phyloP scores from a whole-genome alignment of 2,888 invertebrate species.

The Dolomedes plantarius region DNA sequence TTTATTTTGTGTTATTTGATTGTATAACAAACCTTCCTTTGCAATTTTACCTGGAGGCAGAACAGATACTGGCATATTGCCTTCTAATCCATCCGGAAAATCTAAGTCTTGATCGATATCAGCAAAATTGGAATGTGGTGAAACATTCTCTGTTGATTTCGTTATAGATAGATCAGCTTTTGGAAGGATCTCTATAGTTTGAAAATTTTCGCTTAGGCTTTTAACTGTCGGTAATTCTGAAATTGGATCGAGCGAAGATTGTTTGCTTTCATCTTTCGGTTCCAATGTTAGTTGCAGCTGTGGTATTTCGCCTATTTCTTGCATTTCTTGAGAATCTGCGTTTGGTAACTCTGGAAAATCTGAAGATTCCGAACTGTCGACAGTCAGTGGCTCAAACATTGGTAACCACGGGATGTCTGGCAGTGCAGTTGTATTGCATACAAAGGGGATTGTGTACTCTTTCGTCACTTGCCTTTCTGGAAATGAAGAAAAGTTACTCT shows the following conservation, averaged over 20 bases:
- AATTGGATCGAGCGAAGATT: not conserved
- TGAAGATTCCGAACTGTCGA: too few relatives aligned
- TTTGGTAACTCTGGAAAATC: not conserved
- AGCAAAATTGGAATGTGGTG: constrained; percentile 14
- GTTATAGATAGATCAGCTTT: too few relatives aligned
- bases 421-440: constrained; percentile 5
- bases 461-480: constrained; percentile 41
- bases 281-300: too few relatives aligned
- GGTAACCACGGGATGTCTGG: constrained; percentile 4
- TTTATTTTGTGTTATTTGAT: too few relatives aligned
- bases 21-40: too few relatives aligned
- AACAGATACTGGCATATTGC: constrained; percentile 42
- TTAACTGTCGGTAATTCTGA: not conserved
- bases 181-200: not conserved
- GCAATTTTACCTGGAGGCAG: constrained; percentile 20
- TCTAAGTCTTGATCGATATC: constrained; percentile 59
- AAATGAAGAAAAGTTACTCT: not conserved
- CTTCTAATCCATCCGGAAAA: constrained; percentile 70
- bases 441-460: constrained; percentile 40
- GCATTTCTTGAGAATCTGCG: not conserved
- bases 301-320: too few relatives aligned
- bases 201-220: not conserved
- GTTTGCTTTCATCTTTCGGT: too few relatives aligned
- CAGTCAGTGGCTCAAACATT: too few relatives aligned
- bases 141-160: not conserved